phyloP scores from a whole-genome alignment of 2,797 vertebrate species.

The Acanthis flammea region DNA sequence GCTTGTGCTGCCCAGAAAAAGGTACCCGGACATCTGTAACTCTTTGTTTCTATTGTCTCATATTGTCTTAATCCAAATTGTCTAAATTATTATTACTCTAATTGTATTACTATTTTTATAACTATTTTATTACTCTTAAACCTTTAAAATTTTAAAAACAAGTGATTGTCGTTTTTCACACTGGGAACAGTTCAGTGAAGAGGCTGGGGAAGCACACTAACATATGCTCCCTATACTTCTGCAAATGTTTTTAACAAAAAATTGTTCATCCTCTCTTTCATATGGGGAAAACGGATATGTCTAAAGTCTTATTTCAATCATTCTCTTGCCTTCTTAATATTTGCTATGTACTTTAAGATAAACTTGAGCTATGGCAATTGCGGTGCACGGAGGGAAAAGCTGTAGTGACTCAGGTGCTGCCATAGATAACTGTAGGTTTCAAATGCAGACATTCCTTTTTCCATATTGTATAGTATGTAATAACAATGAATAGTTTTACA shows the following conservation, averaged over 20 bases:
- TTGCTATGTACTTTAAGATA: background rate
- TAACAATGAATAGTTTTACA: background rate
- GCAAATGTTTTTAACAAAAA: background rate
- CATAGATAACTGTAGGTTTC: background rate
- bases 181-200: background rate
- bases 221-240: background rate
- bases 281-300: background rate
- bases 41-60: no score
- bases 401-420: background rate
- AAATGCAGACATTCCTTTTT: background rate
- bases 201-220: background rate
- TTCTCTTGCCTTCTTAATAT: background rate
- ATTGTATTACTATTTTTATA: no score
- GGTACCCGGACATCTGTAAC: no score
- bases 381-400: background rate
- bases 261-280: background rate
- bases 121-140: no score
- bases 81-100: no score
- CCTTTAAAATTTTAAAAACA: no score
- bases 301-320: background rate
- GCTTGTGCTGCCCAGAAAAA: no score
- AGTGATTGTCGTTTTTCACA: background rate
- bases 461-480: background rate
- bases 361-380: background rate
- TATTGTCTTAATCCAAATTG: no score